These are phyloP conservation scores for Stichodactyla mertensii DNA, from an alignment of 64 coral and sea anemone species.

Conservation along the genomic window DNA sequence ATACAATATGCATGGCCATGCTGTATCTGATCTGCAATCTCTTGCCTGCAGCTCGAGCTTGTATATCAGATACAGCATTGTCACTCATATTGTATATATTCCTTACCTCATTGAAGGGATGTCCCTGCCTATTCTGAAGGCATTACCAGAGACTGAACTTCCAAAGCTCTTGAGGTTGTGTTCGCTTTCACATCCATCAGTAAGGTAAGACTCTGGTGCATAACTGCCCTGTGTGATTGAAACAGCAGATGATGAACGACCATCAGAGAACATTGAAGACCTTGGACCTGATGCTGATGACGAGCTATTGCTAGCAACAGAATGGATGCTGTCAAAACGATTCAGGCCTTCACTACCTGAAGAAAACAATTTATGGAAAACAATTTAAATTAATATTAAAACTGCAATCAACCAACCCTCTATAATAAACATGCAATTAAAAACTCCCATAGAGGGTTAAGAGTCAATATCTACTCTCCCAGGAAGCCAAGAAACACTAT, in stretches of 20 bases:
- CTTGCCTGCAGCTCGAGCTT: too few species aligned
- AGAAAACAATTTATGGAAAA: neutral
- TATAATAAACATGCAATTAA: too few species aligned
- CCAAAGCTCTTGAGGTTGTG: conserved; percentile 59
- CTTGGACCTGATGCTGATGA: conserved; percentile 63
- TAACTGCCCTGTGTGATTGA: conserved; percentile 90
- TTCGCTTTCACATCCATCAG: conserved; percentile 87
- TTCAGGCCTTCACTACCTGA: conserved; percentile 41
- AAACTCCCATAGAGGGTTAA: too few species aligned
- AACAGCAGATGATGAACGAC: conserved; percentile 69
- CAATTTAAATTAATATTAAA: neutral
- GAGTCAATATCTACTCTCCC: too few species aligned
- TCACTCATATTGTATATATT: too few species aligned
- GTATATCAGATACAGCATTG: too few species aligned
- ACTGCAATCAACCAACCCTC: too few species aligned
- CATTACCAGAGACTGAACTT: conserved; percentile 52
- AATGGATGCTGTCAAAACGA: conserved; percentile 70
- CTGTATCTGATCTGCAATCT: too few species aligned
- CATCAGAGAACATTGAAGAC: conserved; percentile 74
- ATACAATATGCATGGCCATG: too few species aligned
- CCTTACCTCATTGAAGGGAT: neutral
- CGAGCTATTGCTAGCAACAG: conserved; percentile 58
- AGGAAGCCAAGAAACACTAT: too few species aligned
- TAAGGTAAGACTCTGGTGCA: conserved; percentile 76
- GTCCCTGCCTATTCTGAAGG: conserved; percentile 38